A percentile compares a stretch with the other conserved stretches of the same genome.
Conservation (phyloP, 1,140 invertebrate species). For the Limonius californicus region DNA sequence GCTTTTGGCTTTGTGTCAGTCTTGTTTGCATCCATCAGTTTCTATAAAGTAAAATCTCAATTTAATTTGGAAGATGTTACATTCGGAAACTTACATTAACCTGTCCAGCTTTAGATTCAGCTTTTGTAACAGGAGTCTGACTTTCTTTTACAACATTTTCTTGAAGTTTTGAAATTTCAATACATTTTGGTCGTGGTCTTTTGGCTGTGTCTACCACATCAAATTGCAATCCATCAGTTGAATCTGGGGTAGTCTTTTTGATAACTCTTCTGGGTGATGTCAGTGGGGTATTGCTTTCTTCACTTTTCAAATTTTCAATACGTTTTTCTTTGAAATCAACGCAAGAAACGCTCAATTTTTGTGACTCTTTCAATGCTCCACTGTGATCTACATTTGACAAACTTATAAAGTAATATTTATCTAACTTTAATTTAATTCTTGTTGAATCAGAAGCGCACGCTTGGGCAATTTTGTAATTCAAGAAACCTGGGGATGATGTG, state of each 20-base stretch:
- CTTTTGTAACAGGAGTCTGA: not conserved
- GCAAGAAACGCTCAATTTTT: slow-evolving; percentile 40
- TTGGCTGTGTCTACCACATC: not conserved
- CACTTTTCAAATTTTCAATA: slow-evolving; percentile 18
- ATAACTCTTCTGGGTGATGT: not conserved
- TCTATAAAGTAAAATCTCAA: too few relatives aligned
- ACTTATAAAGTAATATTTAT: slow-evolving; percentile 25
- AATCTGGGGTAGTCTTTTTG: not conserved
- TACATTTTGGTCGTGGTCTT: too few relatives aligned
- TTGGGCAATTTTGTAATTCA: slow-evolving; percentile 51
- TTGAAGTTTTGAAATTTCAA: too few relatives aligned
- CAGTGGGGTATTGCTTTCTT: slow-evolving; percentile 20
- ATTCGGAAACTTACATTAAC: too few relatives aligned
- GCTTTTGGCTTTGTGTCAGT: not conserved
- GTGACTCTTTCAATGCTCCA: slow-evolving; percentile 38
- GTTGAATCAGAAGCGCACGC: slow-evolving; percentile 19
- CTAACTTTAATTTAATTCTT: slow-evolving; percentile 26
- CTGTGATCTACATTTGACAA: slow-evolving; percentile 27
- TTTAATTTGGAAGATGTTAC: too few relatives aligned
- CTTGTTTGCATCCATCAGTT: too few relatives aligned
- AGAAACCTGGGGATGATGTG: slow-evolving; percentile 50
- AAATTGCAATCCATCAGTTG: not conserved
- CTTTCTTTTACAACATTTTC: not conserved
- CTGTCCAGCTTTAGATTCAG: not conserved
- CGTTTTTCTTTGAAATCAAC: slow-evolving; percentile 39